These are phyloP conservation scores for Meteorus cinctellus DNA, from an alignment of 2,888 invertebrate species.

Conservation along the genomic window DNA sequence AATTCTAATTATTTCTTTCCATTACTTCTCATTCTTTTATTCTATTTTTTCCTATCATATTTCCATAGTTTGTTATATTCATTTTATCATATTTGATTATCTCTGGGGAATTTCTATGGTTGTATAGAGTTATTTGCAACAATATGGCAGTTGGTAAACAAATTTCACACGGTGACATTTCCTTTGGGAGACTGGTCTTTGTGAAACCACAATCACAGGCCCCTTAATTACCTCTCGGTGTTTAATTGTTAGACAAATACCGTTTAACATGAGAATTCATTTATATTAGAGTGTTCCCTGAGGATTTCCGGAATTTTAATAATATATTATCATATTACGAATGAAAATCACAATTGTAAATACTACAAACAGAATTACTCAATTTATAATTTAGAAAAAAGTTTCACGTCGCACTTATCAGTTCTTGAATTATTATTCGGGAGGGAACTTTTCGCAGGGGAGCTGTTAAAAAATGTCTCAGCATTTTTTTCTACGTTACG, in stretches of 20 bases:
- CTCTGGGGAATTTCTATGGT: background rate
- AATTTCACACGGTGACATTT: background rate
- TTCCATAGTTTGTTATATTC: background rate
- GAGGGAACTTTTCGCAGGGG: too few relatives aligned
- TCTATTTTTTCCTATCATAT: background rate
- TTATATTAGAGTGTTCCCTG: background rate
- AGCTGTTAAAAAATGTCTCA: too few relatives aligned
- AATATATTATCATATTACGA: background rate
- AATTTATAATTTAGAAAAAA: too few relatives aligned
- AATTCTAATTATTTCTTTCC: background rate
- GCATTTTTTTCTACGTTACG: too few relatives aligned
- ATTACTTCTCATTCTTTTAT: background rate
- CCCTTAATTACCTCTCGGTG: slow-evolving; percentile 18
- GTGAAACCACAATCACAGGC: background rate
- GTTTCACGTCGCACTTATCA: too few relatives aligned
- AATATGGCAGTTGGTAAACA: background rate
- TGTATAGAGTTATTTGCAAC: background rate
- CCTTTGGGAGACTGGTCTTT: background rate
- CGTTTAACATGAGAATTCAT: background rate
- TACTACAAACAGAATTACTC: too few relatives aligned
- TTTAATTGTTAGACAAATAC: slow-evolving; percentile 29
- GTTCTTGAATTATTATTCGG: too few relatives aligned
- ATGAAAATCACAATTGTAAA: too few relatives aligned
- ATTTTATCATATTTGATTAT: background rate
- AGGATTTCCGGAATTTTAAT: background rate